phyloP scores from a whole-genome alignment of 2,888 invertebrate genomes.

The Drosophila hamatofila region DNA sequence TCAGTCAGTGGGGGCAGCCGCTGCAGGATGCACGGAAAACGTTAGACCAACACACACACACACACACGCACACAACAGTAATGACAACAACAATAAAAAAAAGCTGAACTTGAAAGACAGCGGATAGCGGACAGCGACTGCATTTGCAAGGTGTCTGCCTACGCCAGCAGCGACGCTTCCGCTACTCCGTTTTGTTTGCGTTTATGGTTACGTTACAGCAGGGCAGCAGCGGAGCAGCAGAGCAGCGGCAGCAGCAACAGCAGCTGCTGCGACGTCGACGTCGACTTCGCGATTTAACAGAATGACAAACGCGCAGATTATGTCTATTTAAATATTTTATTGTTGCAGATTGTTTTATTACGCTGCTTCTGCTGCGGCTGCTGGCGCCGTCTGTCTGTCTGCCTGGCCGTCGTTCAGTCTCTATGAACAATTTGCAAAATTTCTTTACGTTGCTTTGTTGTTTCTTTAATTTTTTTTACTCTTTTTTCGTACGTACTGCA shows the following conservation, averaged over 20 bases:
- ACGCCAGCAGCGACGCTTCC: conserved; percentile 36
- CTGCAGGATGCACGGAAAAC: conserved; percentile 43
- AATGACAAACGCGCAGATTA: conserved; percentile 52
- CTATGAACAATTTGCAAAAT: conserved; percentile 43
- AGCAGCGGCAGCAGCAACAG: conserved; percentile 9
- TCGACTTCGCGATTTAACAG: conserved; percentile 22
- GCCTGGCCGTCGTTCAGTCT: background rate
- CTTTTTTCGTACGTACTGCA: conserved; percentile 55
- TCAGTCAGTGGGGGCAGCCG: conserved; percentile 21
- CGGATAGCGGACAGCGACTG: conserved; percentile 13
- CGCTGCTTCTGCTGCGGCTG: conserved; percentile 33
- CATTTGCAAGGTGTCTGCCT: conserved; percentile 51
- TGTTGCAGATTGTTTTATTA: conserved; percentile 47
- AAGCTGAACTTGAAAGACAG: conserved; percentile 32
- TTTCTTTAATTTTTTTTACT: conserved; percentile 24
- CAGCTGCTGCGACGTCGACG: conserved; percentile 17
- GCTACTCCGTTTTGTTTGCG: conserved; percentile 33
- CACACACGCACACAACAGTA: conserved; percentile 17
- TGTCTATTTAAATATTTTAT: conserved; percentile 54
- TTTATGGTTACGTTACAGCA: conserved; percentile 41
- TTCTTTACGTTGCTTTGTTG: conserved; percentile 47
- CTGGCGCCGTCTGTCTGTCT: conserved; percentile 14
- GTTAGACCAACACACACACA: conserved; percentile 28
- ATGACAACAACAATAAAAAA: conserved; percentile 23
- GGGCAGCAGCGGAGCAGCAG: conserved; percentile 11